These are phyloP conservation scores for Lamellibrachia luymesi DNA, from an alignment of 1,140 invertebrate genomes.

Conservation along the genomic window DNA sequence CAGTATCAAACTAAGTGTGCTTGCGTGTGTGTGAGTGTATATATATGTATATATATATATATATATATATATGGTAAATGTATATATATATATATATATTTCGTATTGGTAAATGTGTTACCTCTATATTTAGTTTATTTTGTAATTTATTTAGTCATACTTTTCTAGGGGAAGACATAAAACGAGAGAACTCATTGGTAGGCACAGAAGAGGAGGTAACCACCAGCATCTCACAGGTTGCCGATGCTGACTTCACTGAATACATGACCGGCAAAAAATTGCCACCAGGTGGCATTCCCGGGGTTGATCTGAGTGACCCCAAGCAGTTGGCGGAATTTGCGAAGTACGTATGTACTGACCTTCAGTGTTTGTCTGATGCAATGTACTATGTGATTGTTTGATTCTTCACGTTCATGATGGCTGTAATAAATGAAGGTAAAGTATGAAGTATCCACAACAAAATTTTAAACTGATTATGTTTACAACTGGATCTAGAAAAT, in stretches of 20 bases:
- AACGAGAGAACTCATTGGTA: conserved; percentile 20
- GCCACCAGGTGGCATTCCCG: conserved; percentile 76
- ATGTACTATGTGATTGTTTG: too few species aligned
- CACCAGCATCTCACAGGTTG: conserved; percentile 61
- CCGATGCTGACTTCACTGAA: conserved; percentile 90
- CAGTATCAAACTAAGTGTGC: too few species aligned
- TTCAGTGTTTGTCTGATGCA: neutral
- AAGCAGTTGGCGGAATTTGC: conserved; percentile 91
- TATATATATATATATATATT: too few species aligned
- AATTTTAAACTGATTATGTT: neutral
- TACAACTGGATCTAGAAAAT: too few species aligned
- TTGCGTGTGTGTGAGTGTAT: too few species aligned
- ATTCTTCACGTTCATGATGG: too few species aligned
- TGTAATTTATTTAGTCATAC: neutral
- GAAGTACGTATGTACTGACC: conserved; percentile 51
- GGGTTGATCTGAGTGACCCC: conserved; percentile 88
- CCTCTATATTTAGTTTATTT: neutral
- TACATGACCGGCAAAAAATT: conserved; percentile 89
- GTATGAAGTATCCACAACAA: neutral
- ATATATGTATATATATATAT: too few species aligned
- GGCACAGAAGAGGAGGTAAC: conserved; percentile 30
- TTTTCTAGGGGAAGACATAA: conserved; percentile 26
- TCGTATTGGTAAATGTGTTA: neutral
- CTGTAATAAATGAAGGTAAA: neutral
- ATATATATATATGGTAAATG: too few species aligned